Evolutionary conservation across 2,888 invertebrate genomes (phyloP), one percentile per base, ranked within the genome.

Genomic region (Nycteola revayana): DNA sequence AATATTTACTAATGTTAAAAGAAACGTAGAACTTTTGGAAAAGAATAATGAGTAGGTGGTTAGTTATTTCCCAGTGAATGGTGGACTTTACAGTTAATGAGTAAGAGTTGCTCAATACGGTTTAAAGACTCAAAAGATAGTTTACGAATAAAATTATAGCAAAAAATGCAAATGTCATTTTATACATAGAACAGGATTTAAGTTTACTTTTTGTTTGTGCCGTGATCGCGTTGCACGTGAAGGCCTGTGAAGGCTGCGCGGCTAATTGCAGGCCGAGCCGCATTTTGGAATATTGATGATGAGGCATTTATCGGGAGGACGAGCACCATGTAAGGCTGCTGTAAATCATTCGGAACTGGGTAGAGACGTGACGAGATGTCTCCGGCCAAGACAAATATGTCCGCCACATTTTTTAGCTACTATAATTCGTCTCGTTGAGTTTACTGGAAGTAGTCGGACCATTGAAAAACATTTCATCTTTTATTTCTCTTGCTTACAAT

Each of bases 201-300:
- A 53, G 71, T 69, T 59, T 46, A 67, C 72, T 83, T 84, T 82
- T 86, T 81, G 75, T 73, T 63, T 61, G 62, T 61, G 68, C 66
- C 58, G 70, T 67, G 77, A 70, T 72, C 71, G 77, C 51, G 32
- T 54, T 56, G 71, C 66, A 76, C 81, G 83, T 75, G 84, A 79
- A 76, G 81, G 81, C 81, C 75, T 79, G 79, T 70, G 84, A 85
- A 85, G 87, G 86, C 75, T 83, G 70, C 65, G 61, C 77, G 69
- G 86, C 86, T 88, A 88, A 88, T 87, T 88, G 84, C 86, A 64
- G 76, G 68, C 73, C 69, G 73, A 77, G 80, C 80, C 74, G 85
- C 87, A 86, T 87, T 87, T 87, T 83, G 84, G 87, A 87, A 88
- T 88, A 88, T 87, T 87, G 87, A 87, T 87, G 83, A 85, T 84